Evolutionary conservation across 2,113 vertebrate species (phyloP), one percentile per base, ranked within the genome.

Genomic region (Apeltes quadracus): DNA sequence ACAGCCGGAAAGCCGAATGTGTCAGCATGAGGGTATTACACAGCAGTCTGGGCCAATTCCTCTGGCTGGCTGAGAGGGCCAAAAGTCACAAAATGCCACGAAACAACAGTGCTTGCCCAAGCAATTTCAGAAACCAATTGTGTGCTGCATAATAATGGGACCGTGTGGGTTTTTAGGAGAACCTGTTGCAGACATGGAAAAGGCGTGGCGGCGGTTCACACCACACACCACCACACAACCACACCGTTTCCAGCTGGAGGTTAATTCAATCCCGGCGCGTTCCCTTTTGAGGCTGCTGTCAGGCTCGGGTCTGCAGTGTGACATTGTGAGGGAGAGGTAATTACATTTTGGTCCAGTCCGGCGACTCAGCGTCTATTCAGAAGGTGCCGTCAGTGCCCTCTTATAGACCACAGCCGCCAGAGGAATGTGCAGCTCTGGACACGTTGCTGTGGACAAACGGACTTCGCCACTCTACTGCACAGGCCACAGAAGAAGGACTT

Each of bases 251-350:
- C 79, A 87, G 83, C 81, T 84, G 84, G 84, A 88, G 84, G 87
- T 91, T 92, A 91, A 93, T 93, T 89, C 86, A 92, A 91, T 92
- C 90, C 78, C 79, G 72, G 82, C 67, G 18, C 46, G 55, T 84
- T 89, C 84, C 86, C 88, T 83, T 93, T 86, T 88, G 78, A 88
- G 80, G 82, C 82, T 75, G 84, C 86, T 91, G 90, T 93, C 90
- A 91, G 88, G 84, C 79, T 81, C 68, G 61, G 87, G 84, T 89
- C 90, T 88, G 79, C 79, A 72, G 81, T 83, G 86, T 90, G 90
- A 93, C 89, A 92, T 88, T 91, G 92, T 91, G 85, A 92, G 85
- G 71, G 75, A 85, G 82, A 89, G 76, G 87, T 93, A 93, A 93
- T 93, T 91, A 91, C 87, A 91, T 93, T 94, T 92, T 79, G 83